phyloP scores from a whole-genome alignment of 1,140 invertebrate species.

The Pseudomyrmex dendroicus region DNA sequence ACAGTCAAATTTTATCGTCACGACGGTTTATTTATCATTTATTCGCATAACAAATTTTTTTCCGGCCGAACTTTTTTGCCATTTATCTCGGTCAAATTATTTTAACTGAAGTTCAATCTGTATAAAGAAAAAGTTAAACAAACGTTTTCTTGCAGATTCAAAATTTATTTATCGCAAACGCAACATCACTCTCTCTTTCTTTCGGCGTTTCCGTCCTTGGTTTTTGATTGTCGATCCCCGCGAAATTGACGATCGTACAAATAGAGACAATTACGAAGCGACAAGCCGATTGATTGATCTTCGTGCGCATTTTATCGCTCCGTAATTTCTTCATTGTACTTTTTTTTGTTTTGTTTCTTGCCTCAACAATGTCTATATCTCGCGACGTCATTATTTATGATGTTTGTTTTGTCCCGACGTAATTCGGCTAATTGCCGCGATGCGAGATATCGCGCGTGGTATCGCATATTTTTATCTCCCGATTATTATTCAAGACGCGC shows the following conservation, averaged over 20 bases:
- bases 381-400: not conserved
- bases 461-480: slow-evolving; percentile 37
- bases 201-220: not conserved
- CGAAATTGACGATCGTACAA: not conserved
- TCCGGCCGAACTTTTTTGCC: not conserved
- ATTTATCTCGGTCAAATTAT: not conserved
- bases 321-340: not conserved
- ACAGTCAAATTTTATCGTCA: not conserved
- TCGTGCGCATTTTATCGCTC: slow-evolving; percentile 1
- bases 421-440: slow-evolving; percentile 47
- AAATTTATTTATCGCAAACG: not conserved
- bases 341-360: too few species aligned
- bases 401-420: not conserved
- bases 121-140: too few species aligned
- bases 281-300: slow-evolving; percentile 13
- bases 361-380: not conserved
- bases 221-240: not conserved
- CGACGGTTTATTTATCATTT: slow-evolving; percentile 17
- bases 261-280: not conserved
- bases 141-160: not conserved
- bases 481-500: slow-evolving; percentile 38
- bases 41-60: slow-evolving; percentile 4
- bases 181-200: not conserved
- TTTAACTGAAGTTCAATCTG: not conserved
- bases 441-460: not conserved